Evolutionary conservation across 1,140 invertebrate species (phyloP), one percentile per base, ranked within the genome.

Genomic region (Drosophila nigromelanica): DNA sequence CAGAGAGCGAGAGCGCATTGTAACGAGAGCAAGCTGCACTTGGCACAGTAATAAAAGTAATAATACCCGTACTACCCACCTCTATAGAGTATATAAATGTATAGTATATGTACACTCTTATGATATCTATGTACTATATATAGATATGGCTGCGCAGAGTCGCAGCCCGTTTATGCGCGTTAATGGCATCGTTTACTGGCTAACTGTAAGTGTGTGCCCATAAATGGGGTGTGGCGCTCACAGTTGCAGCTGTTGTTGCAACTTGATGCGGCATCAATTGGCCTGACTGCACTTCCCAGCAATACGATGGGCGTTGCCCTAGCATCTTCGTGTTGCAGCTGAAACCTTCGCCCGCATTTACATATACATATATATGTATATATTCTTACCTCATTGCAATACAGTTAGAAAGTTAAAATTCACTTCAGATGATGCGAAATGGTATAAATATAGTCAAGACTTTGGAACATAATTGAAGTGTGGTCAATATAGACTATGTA

Each of bases 111-210:
- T 64, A 55, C 50, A 55, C n/a, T 11, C 21, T 35, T 40, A 37
- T 35, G 14, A 48, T 48, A n/a, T 48, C 5, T 56, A 43, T 24
- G 8, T 40, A 37, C 14, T 67, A 60, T 74, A 18, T 63, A 39
- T 37, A 40, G 24, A 56, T 47, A 39, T 66, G 62, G 48, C 56
- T 89, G 83, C 83, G 83, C 83, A 89, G 85, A 77, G 67, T 78
- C 67, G 39, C 18, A 66, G 62, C 47, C 45, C 52, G 73, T 89
- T 89, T 89, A 89, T 89, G 83, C 85, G 83, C 83, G 83, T 89
- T 89, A 89, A 89, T 89, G 79, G 83, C 85, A 89, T 83, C 83
- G 83, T 89, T 89, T 89, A 89, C 83, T 89, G 83, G 83, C 85
- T 89, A 89, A 89, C 83, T 89, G 83, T 77, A 85, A 79, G 60